Evolutionary conservation across 2,888 invertebrate species (phyloP).

Genomic region (Melieria picta): DNA sequence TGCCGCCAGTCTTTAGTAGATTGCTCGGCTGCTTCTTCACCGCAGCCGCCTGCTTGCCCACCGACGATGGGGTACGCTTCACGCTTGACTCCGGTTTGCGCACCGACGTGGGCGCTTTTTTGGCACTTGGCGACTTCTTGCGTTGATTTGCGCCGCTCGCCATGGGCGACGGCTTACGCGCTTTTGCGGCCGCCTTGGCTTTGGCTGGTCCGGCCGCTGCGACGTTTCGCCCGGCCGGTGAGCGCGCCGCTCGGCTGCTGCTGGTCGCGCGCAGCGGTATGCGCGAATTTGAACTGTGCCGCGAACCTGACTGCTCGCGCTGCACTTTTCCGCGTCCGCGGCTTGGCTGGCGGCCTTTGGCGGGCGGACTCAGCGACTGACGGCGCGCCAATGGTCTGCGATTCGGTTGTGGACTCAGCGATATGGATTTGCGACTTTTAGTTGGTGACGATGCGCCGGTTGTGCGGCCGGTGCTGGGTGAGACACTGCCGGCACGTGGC

Average conservation of each 20-base stretch:
- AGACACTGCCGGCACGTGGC: conserved; percentile 44
- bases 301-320: conserved; percentile 21
- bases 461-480: conserved; percentile 49
- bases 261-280: conserved; percentile 54
- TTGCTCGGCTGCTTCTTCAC: conserved; percentile 44
- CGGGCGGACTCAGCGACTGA: conserved; percentile 55
- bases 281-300: conserved; percentile 51
- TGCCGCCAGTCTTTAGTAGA: conserved; percentile 34
- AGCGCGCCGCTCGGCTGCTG: conserved; percentile 28
- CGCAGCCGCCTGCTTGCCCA: conserved; percentile 42
- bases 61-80: conserved; percentile 47
- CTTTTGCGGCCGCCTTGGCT: not conserved
- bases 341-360: conserved; percentile 35
- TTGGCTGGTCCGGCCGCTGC: conserved; percentile 3
- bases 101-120: conserved; percentile 53
- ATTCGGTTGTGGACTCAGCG: conserved; percentile 52
- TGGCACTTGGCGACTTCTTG: conserved; percentile 57
- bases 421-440: conserved; percentile 56
- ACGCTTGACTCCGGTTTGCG: conserved; percentile 46
- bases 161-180: conserved; percentile 17
- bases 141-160: conserved; percentile 26
- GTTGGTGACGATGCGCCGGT: conserved; percentile 43
- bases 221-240: not conserved
- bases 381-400: conserved; percentile 41
- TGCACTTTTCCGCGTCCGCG: conserved; percentile 37